phyloP scores from a whole-genome alignment of 2,888 invertebrate species.

The Pollenia griseotomentosa region DNA sequence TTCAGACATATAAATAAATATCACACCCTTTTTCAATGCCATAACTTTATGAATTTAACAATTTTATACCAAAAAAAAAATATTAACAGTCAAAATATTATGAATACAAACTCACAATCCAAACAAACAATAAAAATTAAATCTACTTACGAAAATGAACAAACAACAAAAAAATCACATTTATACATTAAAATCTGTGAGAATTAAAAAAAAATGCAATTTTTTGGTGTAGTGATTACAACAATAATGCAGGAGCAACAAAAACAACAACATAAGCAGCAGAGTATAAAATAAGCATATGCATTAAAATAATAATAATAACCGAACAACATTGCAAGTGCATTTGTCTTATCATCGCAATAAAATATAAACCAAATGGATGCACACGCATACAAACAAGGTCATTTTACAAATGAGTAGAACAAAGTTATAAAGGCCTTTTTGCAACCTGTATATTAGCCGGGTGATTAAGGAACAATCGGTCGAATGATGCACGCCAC shows the following conservation, averaged over 20 bases:
- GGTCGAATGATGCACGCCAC: no score
- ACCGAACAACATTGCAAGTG: conserved; percentile 69
- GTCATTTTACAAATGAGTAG: not conserved
- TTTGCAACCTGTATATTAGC: no score
- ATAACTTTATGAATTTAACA: conserved; percentile 24
- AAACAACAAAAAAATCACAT: conserved; percentile 39
- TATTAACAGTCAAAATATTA: conserved; percentile 67
- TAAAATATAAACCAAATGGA: conserved; percentile 55
- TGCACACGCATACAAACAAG: not conserved
- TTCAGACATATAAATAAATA: not conserved
- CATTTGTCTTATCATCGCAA: conserved; percentile 74
- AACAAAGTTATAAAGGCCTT: conserved; percentile 18
- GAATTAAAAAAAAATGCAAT: conserved; percentile 59
- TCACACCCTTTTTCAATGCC: conserved; percentile 21
- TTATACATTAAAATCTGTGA: conserved; percentile 61
- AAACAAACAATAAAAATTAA: conserved; percentile 61
- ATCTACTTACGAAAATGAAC: conserved; percentile 61
- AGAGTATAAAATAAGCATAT: conserved; percentile 54
- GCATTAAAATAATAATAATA: conserved; percentile 69
- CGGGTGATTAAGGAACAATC: no score
- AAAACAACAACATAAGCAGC: conserved; percentile 32
- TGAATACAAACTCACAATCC: conserved; percentile 42
- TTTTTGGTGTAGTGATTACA: conserved; percentile 73
- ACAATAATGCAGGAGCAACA: conserved; percentile 62
- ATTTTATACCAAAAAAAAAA: conserved; percentile 53